These are phyloP conservation scores for Parnassius glacialis DNA, from an alignment of 2,888 invertebrate genomes.

Conservation along the genomic window DNA sequence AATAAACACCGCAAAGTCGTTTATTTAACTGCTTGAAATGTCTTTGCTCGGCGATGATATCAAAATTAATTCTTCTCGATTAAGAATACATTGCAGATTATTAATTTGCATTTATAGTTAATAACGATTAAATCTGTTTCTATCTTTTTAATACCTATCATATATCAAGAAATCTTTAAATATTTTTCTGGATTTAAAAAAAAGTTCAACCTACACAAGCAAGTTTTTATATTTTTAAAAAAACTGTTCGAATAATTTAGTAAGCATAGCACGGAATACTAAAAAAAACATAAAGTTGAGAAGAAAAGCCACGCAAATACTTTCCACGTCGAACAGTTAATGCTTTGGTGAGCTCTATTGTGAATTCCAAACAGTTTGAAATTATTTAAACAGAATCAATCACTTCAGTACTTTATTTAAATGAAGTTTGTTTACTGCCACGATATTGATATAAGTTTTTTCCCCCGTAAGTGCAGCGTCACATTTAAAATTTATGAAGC, in stretches of 20 bases:
- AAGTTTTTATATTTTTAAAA: conserved; percentile 5
- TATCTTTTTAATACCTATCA: too few species aligned
- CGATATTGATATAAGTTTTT: conserved; percentile 20
- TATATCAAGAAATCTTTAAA: too few species aligned
- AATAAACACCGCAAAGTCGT: conserved; percentile 53
- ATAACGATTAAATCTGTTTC: too few species aligned
- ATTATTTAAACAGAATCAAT: conserved; percentile 68
- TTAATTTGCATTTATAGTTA: too few species aligned
- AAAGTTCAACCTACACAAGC: not conserved
- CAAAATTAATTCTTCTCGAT: not conserved
- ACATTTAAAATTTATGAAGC: too few species aligned
- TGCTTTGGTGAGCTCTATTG: conserved; percentile 48
- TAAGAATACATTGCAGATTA: too few species aligned
- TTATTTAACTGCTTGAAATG: conserved; percentile 55
- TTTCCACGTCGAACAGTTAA: conserved; percentile 51
- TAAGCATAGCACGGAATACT: conserved; percentile 9
- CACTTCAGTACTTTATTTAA: conserved; percentile 60
- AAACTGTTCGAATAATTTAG: conserved; percentile 6
- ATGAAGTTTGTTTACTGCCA: conserved; percentile 40
- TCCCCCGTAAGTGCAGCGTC: conserved; percentile 5
- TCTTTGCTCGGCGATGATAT: conserved; percentile 34
- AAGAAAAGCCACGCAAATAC: conserved; percentile 37
- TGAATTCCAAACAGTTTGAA: conserved; percentile 58
- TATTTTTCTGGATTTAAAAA: too few species aligned
- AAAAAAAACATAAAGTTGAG: conserved; percentile 40